Conservation (phyloP, 2,797 vertebrate species). For the Mareca strepera region DNA sequence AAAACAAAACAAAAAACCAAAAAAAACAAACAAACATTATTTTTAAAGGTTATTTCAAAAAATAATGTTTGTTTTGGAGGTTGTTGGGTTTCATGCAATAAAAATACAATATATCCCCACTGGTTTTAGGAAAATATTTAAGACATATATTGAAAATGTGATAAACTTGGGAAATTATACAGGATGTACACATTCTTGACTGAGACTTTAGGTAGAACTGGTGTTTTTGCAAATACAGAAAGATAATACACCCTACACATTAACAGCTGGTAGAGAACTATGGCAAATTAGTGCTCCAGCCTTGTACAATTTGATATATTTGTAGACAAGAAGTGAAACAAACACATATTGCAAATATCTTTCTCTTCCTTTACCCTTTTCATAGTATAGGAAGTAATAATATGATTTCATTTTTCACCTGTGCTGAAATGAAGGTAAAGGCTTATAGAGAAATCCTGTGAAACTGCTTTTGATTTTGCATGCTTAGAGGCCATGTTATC, state of each 20-base stretch:
- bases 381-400: not conserved
- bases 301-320: not conserved
- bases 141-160: slow-evolving; percentile 13
- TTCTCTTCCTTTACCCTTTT: not conserved
- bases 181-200: not conserved
- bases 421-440: not conserved
- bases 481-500: not conserved
- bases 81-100: slow-evolving; percentile 3
- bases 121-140: too few species aligned
- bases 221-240: not conserved
- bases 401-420: not conserved
- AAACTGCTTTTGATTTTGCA: not conserved
- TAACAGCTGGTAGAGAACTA: not conserved
- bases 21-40: not conserved
- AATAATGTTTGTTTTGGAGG: slow-evolving; percentile 1
- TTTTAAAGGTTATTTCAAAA: not conserved
- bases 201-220: not conserved
- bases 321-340: not conserved
- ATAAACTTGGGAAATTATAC: slow-evolving; percentile 34
- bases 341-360: not conserved
- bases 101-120: not conserved
- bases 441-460: not conserved
- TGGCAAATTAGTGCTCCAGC: not conserved
- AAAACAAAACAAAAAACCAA: not conserved
- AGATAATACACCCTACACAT: not conserved